Evolutionary conservation across 2,888 invertebrate genomes (phyloP).

Genomic region (Drosophila histrio): DNA sequence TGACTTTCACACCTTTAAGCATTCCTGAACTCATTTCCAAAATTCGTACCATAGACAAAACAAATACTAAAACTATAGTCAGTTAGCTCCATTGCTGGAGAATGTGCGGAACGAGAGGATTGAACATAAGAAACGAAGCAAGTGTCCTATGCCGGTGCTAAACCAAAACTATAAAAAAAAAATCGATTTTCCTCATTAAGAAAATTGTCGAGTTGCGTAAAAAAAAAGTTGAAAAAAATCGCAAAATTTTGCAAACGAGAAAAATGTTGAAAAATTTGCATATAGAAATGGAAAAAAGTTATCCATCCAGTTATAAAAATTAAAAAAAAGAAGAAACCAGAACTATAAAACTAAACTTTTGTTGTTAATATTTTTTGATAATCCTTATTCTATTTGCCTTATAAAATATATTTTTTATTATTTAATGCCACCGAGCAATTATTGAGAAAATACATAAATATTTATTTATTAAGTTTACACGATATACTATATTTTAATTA

Average conservation of each 20-base stretch:
- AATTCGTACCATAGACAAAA: slow-evolving; percentile 65
- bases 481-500: slow-evolving; percentile 62
- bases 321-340: slow-evolving; percentile 32
- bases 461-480: slow-evolving; percentile 75
- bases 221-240: slow-evolving; percentile 38
- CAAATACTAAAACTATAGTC: slow-evolving; percentile 1
- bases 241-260: slow-evolving; percentile 43
- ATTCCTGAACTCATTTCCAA: slow-evolving; percentile 76
- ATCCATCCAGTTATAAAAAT: slow-evolving; percentile 69
- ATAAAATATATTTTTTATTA: slow-evolving; percentile 62
- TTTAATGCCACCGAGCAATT: slow-evolving; percentile 68
- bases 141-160: slow-evolving; percentile 84
- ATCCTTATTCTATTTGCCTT: slow-evolving; percentile 66
- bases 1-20: slow-evolving; percentile 58
- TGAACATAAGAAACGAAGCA: slow-evolving; percentile 73
- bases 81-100: slow-evolving; percentile 3
- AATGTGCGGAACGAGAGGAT: slow-evolving; percentile 36
- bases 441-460: slow-evolving; percentile 61
- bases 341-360: slow-evolving; percentile 40
- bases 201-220: slow-evolving; percentile 60
- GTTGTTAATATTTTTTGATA: slow-evolving; percentile 75
- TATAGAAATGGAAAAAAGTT: slow-evolving; percentile 62
- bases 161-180: slow-evolving; percentile 67
- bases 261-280: slow-evolving; percentile 54
- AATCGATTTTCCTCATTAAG: slow-evolving; percentile 59